A percentile compares a stretch with the other conserved stretches of the same genome.
phyloP scores from a whole-genome alignment of 2,797 vertebrate species.

The Cryptoblepharus egeriae region DNA sequence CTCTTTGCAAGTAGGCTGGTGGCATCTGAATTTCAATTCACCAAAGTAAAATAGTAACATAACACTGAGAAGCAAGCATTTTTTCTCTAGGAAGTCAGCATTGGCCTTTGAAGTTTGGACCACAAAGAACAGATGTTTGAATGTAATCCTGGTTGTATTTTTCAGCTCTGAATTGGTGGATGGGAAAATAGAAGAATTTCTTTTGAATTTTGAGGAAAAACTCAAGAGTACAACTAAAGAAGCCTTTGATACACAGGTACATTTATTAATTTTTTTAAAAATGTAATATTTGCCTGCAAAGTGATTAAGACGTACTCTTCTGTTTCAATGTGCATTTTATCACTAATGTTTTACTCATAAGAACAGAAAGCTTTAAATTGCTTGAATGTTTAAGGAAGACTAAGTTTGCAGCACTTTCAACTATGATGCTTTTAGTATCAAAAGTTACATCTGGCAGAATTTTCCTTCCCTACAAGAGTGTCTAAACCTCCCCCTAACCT shows the following conservation, averaged over 20 bases:
- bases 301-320: not conserved
- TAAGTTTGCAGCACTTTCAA: not conserved
- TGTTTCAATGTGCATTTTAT: not conserved
- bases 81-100: not conserved
- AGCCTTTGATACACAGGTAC: conserved; percentile 87
- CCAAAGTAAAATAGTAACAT: not conserved
- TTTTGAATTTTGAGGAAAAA: conserved; percentile 86
- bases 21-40: not conserved
- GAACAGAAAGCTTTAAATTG: not conserved
- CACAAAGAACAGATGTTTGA: not conserved
- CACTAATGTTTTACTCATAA: not conserved
- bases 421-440: not conserved
- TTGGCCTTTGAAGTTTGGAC: not conserved
- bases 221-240: conserved; percentile 86
- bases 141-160: conserved; percentile 43
- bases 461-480: not conserved
- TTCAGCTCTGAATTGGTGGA: conserved; percentile 91
- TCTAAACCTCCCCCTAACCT: too few species aligned
- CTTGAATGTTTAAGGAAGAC: not conserved
- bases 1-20: not conserved
- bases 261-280: not conserved
- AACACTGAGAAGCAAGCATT: too few species aligned
- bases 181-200: conserved; percentile 92
- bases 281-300: not conserved
- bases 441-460: not conserved